Base-by-base conservation (phyloP, 2,888 invertebrate genomes). In the Andrena minutula region DNA sequence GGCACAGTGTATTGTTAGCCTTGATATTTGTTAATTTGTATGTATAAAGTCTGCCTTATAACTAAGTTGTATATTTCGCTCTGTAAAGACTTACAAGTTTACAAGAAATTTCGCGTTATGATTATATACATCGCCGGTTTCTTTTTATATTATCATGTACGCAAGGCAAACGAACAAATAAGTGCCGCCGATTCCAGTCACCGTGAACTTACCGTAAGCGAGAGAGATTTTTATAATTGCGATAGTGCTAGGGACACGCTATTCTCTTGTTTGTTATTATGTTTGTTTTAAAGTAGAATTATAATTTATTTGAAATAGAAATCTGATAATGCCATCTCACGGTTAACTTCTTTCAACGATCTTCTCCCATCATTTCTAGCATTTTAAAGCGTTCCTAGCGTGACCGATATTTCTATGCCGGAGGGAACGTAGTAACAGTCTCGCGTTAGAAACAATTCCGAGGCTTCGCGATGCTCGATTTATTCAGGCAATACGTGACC, bases 31-130 rank as follows among this genome's bases (percentile, higher is more conserved):
- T 86, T 88, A 73, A 85, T 85, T 80, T 87, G 79, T 78, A 75
- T 87, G 85, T 83, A 41, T 41, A 87, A 84, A 82, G 76, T 86
- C 86, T 66, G 71, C 74, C 66, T 72, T 83, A 68, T 60, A 41
- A 74, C 26, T 76, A 83, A 82, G 82, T 76, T 87, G 87, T 89
- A 87, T 71, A 88, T 86, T 87, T 84, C 61, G 78, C 63, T 82
- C 70, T 84, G 76, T 75, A 79, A 83, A 85, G 71, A 77, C 80
- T 82, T 79, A 76, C 61, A 51, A 64, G 78, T 83, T 84, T 84
- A 73, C 79, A 83, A 86, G 41, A 65, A 73, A 30, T 56, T 58
- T 64, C 70, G 47, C 32, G 51, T 75, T 75, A 60, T 53, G 16
- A 72, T 75, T 69, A 30, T 56, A 72, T 1, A 47, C 72, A 49